Conservation (phyloP, 2,888 invertebrate species). For the Pheosia tremula region DNA sequence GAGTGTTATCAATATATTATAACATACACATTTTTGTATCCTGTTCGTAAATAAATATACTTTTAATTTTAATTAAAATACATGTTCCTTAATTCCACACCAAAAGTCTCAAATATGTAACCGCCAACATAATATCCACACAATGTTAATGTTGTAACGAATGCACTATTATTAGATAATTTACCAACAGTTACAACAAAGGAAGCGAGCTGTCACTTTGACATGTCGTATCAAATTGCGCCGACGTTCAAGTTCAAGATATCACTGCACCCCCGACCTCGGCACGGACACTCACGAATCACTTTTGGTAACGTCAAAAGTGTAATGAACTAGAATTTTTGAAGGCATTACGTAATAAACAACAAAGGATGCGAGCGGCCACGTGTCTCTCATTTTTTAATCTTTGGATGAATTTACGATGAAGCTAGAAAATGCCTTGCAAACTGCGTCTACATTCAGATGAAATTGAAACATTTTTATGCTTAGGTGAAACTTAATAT, state of each 20-base stretch:
- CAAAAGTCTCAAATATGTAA: background rate
- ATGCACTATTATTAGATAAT: conserved; percentile 64
- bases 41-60: too few relatives aligned
- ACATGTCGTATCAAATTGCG: conserved; percentile 78
- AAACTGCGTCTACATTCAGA: too few relatives aligned
- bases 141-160: conserved; percentile 33
- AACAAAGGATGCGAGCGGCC: background rate
- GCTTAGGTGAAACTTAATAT: background rate
- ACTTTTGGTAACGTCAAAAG: conserved; percentile 4
- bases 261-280: conserved; percentile 44
- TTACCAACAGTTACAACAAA: conserved; percentile 72
- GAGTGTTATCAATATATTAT: too few relatives aligned
- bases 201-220: conserved; percentile 75
- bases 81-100: too few relatives aligned
- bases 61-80: too few relatives aligned
- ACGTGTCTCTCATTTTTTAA: conserved; percentile 2
- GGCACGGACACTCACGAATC: background rate
- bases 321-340: background rate
- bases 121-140: conserved; percentile 10
- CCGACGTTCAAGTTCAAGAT: conserved; percentile 78
- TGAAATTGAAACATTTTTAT: background rate
- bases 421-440: background rate
- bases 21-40: too few relatives aligned
- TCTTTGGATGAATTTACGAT: background rate
- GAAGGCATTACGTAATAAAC: conserved; percentile 5